Evolutionary conservation across 2,888 invertebrate genomes (phyloP).

Genomic region (Cheilosia soror): DNA sequence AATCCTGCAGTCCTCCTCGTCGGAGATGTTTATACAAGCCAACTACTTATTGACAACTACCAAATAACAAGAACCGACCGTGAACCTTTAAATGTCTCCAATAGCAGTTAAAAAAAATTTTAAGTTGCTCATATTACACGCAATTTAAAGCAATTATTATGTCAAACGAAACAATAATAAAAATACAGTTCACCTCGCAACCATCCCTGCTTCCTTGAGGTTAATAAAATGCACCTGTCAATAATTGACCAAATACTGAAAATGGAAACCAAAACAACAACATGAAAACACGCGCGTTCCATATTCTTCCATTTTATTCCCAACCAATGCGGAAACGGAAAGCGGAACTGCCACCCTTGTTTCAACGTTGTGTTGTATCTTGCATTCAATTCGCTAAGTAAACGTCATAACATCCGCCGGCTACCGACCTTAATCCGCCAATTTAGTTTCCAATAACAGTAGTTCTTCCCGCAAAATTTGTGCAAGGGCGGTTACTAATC

Average conservation of each 20-base stretch:
- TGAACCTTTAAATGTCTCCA: too few relatives aligned
- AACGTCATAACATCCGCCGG: slow-evolving; percentile 63
- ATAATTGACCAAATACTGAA: slow-evolving; percentile 9
- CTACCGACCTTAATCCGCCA: slow-evolving; percentile 45
- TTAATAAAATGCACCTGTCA: slow-evolving; percentile 40
- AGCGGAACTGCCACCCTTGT: slow-evolving; percentile 58
- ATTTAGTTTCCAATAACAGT: slow-evolving; percentile 45
- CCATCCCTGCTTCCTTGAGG: slow-evolving; percentile 45
- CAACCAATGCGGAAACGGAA: slow-evolving; percentile 39
- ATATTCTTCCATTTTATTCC: slow-evolving; percentile 60
- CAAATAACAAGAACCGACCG: too few relatives aligned
- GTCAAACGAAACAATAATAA: background rate
- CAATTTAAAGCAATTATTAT: too few relatives aligned
- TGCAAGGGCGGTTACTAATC: slow-evolving; percentile 20
- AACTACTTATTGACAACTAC: too few relatives aligned
- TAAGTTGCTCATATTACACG: too few relatives aligned
- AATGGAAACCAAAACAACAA: slow-evolving; percentile 8
- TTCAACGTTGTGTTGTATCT: slow-evolving; percentile 17
- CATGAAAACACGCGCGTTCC: slow-evolving; percentile 43
- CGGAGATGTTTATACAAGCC: too few relatives aligned
- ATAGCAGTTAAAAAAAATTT: too few relatives aligned
- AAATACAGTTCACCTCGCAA: slow-evolving; percentile 5
- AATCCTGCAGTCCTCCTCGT: too few relatives aligned
- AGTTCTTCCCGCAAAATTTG: slow-evolving; percentile 39
- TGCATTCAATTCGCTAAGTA: slow-evolving; percentile 49